phyloP scores from a whole-genome alignment of 1,140 invertebrate species.

The Brachionus rotundiformis region DNA sequence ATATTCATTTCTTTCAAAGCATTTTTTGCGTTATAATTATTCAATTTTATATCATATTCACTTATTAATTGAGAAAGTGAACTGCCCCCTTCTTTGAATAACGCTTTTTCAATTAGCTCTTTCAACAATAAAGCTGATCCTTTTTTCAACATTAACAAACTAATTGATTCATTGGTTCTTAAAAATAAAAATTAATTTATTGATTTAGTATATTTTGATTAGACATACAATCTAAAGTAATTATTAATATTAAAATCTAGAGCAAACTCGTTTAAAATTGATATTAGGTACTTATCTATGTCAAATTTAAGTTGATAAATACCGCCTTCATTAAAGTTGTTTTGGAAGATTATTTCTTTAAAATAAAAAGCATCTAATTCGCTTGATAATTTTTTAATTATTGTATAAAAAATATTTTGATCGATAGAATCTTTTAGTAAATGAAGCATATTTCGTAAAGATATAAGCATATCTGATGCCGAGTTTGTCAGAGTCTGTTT shows the following conservation, averaged over 20 bases:
- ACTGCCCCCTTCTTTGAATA: background rate
- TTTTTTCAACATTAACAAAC: constrained; percentile 12
- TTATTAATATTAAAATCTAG: background rate
- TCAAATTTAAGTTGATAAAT: constrained; percentile 26
- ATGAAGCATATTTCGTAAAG: constrained; percentile 46
- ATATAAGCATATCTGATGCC: constrained; percentile 47
- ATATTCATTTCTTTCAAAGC: constrained; percentile 39
- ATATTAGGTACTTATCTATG: constrained; percentile 32
- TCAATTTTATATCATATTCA: background rate
- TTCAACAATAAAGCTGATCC: constrained; percentile 30
- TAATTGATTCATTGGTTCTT: constrained; percentile 42
- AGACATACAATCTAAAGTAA: constrained; percentile 27
- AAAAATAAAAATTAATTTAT: background rate
- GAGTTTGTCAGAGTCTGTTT: constrained; percentile 4
- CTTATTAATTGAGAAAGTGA: background rate
- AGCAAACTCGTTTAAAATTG: constrained; percentile 36
- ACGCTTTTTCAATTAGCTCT: background rate
- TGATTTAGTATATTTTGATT: background rate
- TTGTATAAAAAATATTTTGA: background rate
- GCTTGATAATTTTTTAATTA: constrained; percentile 17
- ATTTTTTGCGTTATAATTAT: constrained; percentile 30
- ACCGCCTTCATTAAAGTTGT: constrained; percentile 37
- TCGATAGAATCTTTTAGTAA: constrained; percentile 11
- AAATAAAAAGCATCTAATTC: constrained; percentile 48
- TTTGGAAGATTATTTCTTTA: constrained; percentile 2